Percentiles rank a stretch among this genome's conserved stretches.
Evolutionary conservation across 2,888 invertebrate species (phyloP).

Genomic region (Synanthedon myopaeformis): DNA sequence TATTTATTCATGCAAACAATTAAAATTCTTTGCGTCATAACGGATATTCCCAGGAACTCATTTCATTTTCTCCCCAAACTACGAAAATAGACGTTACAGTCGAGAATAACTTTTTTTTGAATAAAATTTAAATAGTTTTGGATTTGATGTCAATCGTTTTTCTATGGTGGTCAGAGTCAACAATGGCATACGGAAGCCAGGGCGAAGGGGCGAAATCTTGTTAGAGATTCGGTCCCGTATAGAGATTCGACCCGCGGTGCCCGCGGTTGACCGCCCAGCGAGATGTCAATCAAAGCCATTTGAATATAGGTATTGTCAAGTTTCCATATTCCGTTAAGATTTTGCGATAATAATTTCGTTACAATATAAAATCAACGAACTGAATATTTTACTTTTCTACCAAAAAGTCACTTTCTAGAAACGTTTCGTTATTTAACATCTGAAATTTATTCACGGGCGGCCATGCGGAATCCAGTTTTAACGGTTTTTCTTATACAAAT

Average conservation of each 20-base stretch:
- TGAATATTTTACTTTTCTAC: slow-evolving; percentile 44
- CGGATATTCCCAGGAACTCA: slow-evolving; percentile 38
- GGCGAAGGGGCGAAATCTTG: slow-evolving; percentile 28
- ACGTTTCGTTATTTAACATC: slow-evolving; percentile 19
- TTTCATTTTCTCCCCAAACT: slow-evolving; percentile 7
- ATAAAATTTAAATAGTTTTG: slow-evolving; percentile 49
- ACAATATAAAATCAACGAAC: slow-evolving; percentile 45
- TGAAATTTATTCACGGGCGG: slow-evolving; percentile 28
- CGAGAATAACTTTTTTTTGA: slow-evolving; percentile 25
- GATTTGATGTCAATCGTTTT: slow-evolving; percentile 49
- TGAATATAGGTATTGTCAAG: slow-evolving; percentile 59
- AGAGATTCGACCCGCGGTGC: slow-evolving; percentile 15
- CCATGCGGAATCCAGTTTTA: slow-evolving; percentile 45
- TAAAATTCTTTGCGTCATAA: slow-evolving; percentile 16
- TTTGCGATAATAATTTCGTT: slow-evolving; percentile 52
- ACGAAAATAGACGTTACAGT: slow-evolving; percentile 17
- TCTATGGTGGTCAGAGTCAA: slow-evolving; percentile 52
- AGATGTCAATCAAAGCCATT: slow-evolving; percentile 65
- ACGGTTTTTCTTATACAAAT: slow-evolving; percentile 30
- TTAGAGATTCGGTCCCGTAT: slow-evolving; percentile 13
- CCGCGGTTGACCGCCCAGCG: slow-evolving; percentile 56
- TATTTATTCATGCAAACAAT: slow-evolving; percentile 2
- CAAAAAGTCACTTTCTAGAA: slow-evolving; percentile 31
- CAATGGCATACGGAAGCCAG: slow-evolving; percentile 41
- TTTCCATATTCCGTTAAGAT: slow-evolving; percentile 55